phyloP scores from a whole-genome alignment of 2,113 vertebrate genomes.

The Hemibagrus wyckioides region DNA sequence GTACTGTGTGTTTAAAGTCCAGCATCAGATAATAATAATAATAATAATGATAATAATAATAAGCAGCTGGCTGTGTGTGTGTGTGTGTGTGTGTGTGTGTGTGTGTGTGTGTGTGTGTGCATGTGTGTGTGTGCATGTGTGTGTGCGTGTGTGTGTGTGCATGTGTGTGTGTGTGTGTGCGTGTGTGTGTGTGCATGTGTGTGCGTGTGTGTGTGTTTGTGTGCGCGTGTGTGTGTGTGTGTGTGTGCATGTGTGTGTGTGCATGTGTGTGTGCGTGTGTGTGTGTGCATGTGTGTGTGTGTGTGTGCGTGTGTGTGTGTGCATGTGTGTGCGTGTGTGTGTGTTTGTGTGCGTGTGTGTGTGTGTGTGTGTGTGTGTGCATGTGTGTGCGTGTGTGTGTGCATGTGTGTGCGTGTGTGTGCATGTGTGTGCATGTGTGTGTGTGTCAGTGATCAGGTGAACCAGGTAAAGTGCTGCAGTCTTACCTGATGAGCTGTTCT shows the following conservation, averaged over 20 bases:
- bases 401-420: not conserved
- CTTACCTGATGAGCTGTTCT: slow-evolving; percentile 6
- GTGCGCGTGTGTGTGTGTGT: not conserved
- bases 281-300: not conserved
- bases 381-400: not conserved
- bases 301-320: not conserved
- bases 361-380: not conserved
- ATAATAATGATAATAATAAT: not conserved
- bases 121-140: too few relatives aligned
- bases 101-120: not conserved
- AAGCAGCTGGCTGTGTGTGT: not conserved
- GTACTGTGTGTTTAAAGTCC: not conserved
- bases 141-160: not conserved
- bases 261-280: not conserved
- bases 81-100: too few relatives aligned
- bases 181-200: not conserved
- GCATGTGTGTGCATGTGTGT: not conserved
- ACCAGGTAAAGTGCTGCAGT: not conserved
- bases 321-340: not conserved
- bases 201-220: not conserved
- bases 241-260: not conserved
- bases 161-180: not conserved
- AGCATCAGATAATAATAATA: not conserved
- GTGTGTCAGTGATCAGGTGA: not conserved
- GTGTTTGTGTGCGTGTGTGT: too few relatives aligned